Percentiles rank a stretch among this genome's conserved stretches.
phyloP scores from a whole-genome alignment of 2,113 vertebrate genomes.

The Heterochromis multidens region DNA sequence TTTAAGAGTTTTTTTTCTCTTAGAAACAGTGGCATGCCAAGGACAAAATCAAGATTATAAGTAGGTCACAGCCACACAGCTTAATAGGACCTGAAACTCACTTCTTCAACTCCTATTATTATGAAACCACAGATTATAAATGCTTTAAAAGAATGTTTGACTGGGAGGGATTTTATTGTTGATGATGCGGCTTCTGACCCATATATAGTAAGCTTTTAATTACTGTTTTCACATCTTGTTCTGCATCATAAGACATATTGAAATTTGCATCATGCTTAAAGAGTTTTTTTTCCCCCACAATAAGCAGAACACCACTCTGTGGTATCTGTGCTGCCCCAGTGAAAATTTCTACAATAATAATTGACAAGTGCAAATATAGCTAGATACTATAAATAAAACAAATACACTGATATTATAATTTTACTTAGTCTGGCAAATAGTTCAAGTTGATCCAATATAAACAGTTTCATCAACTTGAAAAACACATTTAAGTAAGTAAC shows the following conservation, averaged over 20 bases:
- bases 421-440: neutral
- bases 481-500: neutral
- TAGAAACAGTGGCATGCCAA: neutral
- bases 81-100: neutral
- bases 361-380: neutral
- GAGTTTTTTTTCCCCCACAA: neutral
- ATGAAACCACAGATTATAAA: neutral
- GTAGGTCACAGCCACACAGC: neutral
- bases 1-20: neutral
- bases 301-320: neutral
- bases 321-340: neutral
- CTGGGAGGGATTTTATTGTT: neutral
- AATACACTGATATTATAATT: neutral
- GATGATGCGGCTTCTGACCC: neutral
- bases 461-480: neutral
- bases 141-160: neutral
- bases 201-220: neutral
- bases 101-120: neutral
- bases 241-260: neutral
- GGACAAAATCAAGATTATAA: neutral
- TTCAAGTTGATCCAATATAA: neutral
- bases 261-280: neutral
- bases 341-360: neutral
- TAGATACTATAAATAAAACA: neutral
- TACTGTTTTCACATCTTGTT: neutral